phyloP scores from a whole-genome alignment of 1,140 invertebrate species.

The Eupristina koningsbergeri region DNA sequence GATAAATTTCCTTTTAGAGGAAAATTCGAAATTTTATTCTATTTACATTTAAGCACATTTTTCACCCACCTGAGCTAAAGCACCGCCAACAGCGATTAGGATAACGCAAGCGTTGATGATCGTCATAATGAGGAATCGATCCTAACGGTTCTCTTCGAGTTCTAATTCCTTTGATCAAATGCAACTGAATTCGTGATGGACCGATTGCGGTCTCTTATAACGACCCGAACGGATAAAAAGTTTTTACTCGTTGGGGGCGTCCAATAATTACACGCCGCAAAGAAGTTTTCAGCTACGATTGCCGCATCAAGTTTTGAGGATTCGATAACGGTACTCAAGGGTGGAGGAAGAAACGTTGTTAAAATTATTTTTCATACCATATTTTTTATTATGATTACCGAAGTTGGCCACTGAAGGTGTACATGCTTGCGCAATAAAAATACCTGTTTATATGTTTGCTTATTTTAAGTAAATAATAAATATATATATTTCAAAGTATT shows the following conservation, averaged over 20 bases:
- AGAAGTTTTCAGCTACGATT: conserved; percentile 17
- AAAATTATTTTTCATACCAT: conserved; percentile 26
- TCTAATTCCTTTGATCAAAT: neutral
- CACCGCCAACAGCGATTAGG: neutral
- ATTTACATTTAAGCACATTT: neutral
- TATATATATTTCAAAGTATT: no score
- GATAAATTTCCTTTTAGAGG: no score
- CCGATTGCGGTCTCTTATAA: conserved; percentile 12
- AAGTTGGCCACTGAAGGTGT: neutral
- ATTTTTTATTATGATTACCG: neutral
- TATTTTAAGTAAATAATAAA: neutral
- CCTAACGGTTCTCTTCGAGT: neutral
- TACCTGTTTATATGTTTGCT: neutral
- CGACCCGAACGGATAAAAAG: conserved; percentile 8
- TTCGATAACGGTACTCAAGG: conserved; percentile 8
- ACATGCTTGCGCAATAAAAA: neutral
- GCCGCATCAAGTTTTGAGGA: conserved; percentile 8
- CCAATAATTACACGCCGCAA: conserved; percentile 20
- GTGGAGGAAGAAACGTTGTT: conserved; percentile 1
- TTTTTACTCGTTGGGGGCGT: conserved; percentile 2
- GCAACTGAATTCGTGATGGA: conserved; percentile 6
- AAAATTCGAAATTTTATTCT: no score
- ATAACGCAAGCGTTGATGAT: conserved; percentile 32
- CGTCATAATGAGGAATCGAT: conserved; percentile 27
- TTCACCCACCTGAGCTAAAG: neutral